These are phyloP conservation scores for Phalanger gymnotis DNA, from an alignment of 2,797 vertebrate genomes.

Conservation along the genomic window DNA sequence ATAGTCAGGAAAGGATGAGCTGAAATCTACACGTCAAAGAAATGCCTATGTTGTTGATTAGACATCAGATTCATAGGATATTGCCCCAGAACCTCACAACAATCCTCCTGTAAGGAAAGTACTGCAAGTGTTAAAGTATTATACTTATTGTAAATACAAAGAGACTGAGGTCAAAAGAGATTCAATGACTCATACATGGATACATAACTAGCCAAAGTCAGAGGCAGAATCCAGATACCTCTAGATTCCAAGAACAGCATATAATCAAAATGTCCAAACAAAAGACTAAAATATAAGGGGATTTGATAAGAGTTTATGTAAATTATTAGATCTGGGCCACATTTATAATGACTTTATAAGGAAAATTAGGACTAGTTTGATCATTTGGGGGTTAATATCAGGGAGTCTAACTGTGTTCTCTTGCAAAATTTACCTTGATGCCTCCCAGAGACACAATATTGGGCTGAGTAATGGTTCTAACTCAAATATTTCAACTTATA, in stretches of 20 bases:
- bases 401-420: background rate
- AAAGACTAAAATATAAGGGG: background rate
- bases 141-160: background rate
- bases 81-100: background rate
- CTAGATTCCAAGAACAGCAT: background rate
- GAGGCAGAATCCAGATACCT: background rate
- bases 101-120: background rate
- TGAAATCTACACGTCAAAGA: background rate
- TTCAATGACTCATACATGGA: background rate
- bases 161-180: background rate
- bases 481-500: background rate
- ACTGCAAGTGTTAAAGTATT: background rate
- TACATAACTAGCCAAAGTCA: background rate
- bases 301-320: background rate
- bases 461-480: background rate
- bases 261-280: background rate
- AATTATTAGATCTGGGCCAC: background rate
- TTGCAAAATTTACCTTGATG: background rate
- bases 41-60: background rate
- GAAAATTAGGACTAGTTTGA: background rate
- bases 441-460: background rate
- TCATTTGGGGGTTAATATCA: background rate
- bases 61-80: background rate
- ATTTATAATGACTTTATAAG: background rate
- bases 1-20: background rate